Evolutionary conservation across 37 sponge, comb jelly and placozoan species (phyloP), one percentile per base, ranked within the genome.

Genomic region (Spongia lamella): DNA sequence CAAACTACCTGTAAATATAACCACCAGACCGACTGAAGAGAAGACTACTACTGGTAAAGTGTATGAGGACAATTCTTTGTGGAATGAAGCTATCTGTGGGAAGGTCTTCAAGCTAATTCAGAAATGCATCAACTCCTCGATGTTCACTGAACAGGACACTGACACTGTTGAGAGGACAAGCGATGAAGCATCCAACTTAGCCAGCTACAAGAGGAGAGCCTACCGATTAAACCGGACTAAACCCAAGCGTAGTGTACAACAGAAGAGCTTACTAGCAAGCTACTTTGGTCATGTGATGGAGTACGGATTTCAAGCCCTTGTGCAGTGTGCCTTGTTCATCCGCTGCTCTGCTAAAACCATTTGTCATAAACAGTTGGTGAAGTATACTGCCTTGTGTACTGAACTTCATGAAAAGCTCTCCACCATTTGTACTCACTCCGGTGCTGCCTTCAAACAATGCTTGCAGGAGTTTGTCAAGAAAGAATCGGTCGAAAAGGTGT

Each of bases 31-130:
- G 26, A 53, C 75, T 36, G 53, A 35, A 1, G n/a, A n/a, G n/a
- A 17, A 30, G 7, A 32, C 53, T 16, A 32, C 29, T 21, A 29
- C 15, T 7, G 22, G 38, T 21, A 56, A 43, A 13, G 47, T 43
- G 47, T 9, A 43, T 43, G 47, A 43, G 5, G 47, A 43, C 9
- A 43, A 43, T 9, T 13, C 47, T 43, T 22, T 84, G 14, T 84
- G 85, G 85, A 77, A 56, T 19, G 64, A 63, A 14, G 27, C 71
- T 25, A 37, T 78, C 0, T 57, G 85, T 33, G 53, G 51, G 39
- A 84, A 84, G 56, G 77, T 78, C 36, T 84, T 84, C 66, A 53
- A 68, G 16, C 61, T 89, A 7, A 78, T 89, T 31, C 84, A 83
- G 80, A 57, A 65, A 24, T 89, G 89, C 67, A 61, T 89, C 70